A percentile compares a stretch with the other conserved stretches of the same genome.
These are phyloP conservation scores for Perca flavescens DNA, from an alignment of 2,113 vertebrate species.

Conservation along the genomic window DNA sequence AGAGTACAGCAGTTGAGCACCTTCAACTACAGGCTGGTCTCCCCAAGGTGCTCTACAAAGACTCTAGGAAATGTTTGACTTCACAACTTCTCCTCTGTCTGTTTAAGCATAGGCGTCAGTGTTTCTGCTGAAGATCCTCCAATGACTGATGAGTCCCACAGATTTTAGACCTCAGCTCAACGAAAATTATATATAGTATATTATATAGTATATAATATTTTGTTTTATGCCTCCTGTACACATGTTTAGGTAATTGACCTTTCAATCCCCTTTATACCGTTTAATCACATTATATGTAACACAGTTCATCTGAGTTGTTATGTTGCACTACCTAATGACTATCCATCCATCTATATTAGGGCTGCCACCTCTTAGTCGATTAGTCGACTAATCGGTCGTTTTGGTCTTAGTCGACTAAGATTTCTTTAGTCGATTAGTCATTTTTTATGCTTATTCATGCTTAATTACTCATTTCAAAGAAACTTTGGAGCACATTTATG, in stretches of 20 bases:
- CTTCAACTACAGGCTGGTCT: conserved; percentile 13
- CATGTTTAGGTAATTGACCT: not conserved
- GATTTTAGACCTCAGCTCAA: not conserved
- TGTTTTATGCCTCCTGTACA: not conserved
- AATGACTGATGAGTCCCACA: not conserved
- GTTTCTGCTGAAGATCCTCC: not conserved
- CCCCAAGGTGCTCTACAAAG: conserved; percentile 16
- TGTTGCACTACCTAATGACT: not conserved
- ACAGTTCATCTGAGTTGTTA: not conserved
- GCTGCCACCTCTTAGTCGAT: too few species aligned
- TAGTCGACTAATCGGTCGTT: too few species aligned
- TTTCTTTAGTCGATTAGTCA: too few species aligned
- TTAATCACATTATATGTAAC: not conserved
- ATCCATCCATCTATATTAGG: not conserved
- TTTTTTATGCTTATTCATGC: too few species aligned
- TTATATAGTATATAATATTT: not conserved
- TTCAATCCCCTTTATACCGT: not conserved
- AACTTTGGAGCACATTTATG: too few species aligned
- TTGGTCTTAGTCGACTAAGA: too few species aligned
- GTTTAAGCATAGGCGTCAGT: not conserved
- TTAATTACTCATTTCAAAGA: too few species aligned
- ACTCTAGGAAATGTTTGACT: conserved; percentile 18
- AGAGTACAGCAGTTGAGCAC: conserved; percentile 8
- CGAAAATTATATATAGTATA: not conserved
- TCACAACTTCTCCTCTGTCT: not conserved